Evolutionary conservation across 2,113 vertebrate genomes (phyloP).

Genomic region (Pungitius pungitius): DNA sequence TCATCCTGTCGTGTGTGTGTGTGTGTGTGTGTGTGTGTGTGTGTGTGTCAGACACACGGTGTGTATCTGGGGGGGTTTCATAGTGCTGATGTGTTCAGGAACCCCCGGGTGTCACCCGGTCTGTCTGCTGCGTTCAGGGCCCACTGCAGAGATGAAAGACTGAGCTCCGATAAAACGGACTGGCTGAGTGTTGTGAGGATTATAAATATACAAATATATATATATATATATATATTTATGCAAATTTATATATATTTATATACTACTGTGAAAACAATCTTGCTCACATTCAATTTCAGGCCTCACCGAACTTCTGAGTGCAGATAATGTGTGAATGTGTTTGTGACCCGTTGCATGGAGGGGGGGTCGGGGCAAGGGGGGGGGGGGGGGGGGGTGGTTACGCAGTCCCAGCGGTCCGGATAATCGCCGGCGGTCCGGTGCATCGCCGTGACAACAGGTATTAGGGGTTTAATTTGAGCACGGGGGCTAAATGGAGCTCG

Average conservation of each 20-base stretch:
- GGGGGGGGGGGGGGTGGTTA: slow-evolving; percentile 14
- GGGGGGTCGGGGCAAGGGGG: no score
- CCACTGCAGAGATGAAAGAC: slow-evolving; percentile 64
- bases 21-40: slow-evolving; percentile 5
- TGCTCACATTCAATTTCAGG: no score
- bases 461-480: slow-evolving; percentile 71
- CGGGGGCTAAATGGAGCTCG: slow-evolving; percentile 78
- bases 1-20: no score
- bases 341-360: neutral
- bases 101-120: slow-evolving; percentile 55
- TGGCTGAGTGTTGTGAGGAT: slow-evolving; percentile 41
- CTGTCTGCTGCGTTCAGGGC: slow-evolving; percentile 54
- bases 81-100: slow-evolving; percentile 57
- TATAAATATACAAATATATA: no score
- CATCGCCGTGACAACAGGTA: slow-evolving; percentile 77
- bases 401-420: slow-evolving; percentile 56
- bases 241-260: no score
- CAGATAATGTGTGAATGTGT: neutral
- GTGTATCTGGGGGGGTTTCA: slow-evolving; percentile 35
- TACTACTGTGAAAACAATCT: no score
- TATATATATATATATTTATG: no score
- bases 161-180: slow-evolving; percentile 60
- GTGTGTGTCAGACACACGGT: neutral
- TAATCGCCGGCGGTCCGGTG: slow-evolving; percentile 70
- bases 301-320: no score